Conservation (phyloP, 2,797 vertebrate species). For the Picus viridis region DNA sequence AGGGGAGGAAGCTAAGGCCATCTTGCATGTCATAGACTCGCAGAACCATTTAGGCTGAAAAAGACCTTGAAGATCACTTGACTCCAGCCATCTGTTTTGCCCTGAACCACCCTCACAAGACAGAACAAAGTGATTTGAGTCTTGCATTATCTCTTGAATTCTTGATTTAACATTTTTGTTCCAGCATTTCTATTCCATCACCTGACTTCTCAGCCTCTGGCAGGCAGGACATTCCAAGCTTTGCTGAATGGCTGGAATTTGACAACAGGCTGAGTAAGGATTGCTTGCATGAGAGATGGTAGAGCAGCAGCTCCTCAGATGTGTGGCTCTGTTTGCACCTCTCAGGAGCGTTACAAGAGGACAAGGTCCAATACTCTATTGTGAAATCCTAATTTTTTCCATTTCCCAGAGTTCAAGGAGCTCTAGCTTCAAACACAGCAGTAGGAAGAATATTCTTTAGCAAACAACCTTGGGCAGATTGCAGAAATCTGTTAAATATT, state of each 20-base stretch:
- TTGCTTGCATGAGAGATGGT: background rate
- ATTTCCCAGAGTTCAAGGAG: background rate
- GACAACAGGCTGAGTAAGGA: slow-evolving; percentile 31
- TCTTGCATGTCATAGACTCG: too few species aligned
- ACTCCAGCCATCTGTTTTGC: accelerated
- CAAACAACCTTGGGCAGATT: slow-evolving; percentile 14
- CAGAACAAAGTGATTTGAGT: background rate
- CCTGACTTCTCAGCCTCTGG: background rate
- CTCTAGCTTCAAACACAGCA: background rate
- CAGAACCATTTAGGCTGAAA: too few species aligned
- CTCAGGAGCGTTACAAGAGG: background rate
- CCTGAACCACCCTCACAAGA: background rate
- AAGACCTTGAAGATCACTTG: too few species aligned
- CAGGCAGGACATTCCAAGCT: slow-evolving; percentile 19
- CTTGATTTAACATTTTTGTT: background rate
- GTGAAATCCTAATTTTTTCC: background rate
- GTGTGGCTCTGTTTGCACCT: background rate
- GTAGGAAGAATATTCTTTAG: background rate
- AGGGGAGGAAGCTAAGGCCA: too few species aligned
- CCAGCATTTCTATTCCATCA: background rate
- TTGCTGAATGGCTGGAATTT: background rate
- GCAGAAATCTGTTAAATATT: slow-evolving; percentile 29
- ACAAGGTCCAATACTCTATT: background rate
- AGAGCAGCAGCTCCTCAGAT: slow-evolving; percentile 11
- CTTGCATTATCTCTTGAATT: background rate